Conservation (phyloP, 2,888 invertebrate genomes). For the Amphipyra tragopoginis region DNA sequence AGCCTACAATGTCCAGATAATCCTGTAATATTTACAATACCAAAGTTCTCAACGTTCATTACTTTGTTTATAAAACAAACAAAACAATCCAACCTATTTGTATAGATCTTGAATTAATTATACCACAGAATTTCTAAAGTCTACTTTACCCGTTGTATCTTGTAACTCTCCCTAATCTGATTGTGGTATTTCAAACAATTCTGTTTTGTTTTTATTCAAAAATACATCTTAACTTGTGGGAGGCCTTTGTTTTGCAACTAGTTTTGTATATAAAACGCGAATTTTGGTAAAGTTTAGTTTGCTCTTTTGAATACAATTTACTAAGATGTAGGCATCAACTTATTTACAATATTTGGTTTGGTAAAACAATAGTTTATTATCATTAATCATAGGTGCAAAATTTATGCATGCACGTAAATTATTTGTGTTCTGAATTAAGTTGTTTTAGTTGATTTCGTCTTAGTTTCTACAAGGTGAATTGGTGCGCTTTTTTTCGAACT, state of each 20-base stretch:
- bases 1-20: not conserved
- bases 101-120: constrained; percentile 29
- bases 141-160: constrained; percentile 25
- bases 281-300: constrained; percentile 32
- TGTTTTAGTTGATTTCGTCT: too few species aligned
- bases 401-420: too few species aligned
- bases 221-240: constrained; percentile 11
- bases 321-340: not conserved
- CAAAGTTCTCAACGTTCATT: not conserved
- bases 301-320: constrained; percentile 18
- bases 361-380: constrained; percentile 14
- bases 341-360: constrained; percentile 11
- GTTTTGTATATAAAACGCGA: constrained; percentile 8
- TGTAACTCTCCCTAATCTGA: constrained; percentile 29
- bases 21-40: not conserved
- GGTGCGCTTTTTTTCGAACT: too few species aligned
- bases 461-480: too few species aligned
- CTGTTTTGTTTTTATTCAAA: constrained; percentile 25
- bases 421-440: too few species aligned
- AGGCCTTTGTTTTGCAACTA: constrained; percentile 27
- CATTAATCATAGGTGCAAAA: too few species aligned
- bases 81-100: constrained; percentile 16
- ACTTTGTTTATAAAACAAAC: constrained; percentile 16
- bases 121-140: constrained; percentile 25
- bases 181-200: constrained; percentile 11